A percentile compares a stretch with the other conserved stretches of the same genome.
Conservation (phyloP, 2,113 vertebrate genomes). For the Sylvilagus bachmani region DNA sequence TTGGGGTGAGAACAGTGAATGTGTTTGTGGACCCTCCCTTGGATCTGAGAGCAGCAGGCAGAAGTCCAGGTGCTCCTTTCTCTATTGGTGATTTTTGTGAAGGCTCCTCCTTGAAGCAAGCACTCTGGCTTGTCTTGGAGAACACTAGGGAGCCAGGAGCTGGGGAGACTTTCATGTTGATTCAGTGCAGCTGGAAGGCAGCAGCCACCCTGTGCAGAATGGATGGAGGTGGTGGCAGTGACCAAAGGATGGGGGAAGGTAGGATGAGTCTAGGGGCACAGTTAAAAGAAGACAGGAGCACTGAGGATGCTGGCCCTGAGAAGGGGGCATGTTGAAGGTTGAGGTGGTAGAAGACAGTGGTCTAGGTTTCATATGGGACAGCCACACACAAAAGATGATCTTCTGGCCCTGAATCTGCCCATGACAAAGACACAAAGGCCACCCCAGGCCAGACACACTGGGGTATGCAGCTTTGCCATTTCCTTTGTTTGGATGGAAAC, state of each 20-base stretch:
- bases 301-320: neutral
- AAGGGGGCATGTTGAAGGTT: neutral
- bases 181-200: no score
- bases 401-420: fast-evolving
- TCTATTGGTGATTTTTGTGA: neutral
- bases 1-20: neutral
- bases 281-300: neutral
- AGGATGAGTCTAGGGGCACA: neutral
- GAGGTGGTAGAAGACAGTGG: fast-evolving
- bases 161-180: neutral
- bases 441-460: no score
- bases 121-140: neutral
- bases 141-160: neutral
- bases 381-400: fast-evolving
- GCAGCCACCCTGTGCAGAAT: neutral
- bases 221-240: no score
- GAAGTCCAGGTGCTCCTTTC: neutral
- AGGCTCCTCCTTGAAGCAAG: neutral
- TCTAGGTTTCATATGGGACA: neutral
- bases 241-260: neutral
- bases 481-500: neutral
- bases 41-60: neutral
- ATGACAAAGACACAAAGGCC: neutral
- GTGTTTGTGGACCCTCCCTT: neutral
- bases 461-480: neutral